Evolutionary conservation across 2,113 vertebrate genomes (phyloP), one percentile per base, ranked within the genome.

Genomic region (Proteles cristata): DNA sequence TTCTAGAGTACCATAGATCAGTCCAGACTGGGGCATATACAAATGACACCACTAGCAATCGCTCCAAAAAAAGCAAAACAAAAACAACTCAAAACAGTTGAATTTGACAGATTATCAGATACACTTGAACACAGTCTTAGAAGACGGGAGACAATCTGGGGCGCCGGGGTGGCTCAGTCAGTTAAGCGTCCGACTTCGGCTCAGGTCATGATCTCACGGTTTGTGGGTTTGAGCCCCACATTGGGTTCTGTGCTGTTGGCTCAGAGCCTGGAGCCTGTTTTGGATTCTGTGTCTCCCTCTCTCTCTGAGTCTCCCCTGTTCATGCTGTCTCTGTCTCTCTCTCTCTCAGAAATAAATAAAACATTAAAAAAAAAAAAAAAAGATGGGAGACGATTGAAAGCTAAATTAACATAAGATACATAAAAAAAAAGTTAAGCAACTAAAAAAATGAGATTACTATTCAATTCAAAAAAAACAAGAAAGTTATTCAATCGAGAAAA

Each of bases 401-500:
- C 68, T 53, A 43, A 90, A 53, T 82, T 76, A 88, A 39, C 12
- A 33, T 39, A 76, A 33, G 23, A 6, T 8, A 48, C 45, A 53
- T 23, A 94, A 71, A 82, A 71, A 81, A 90, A 45, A 39, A 39
- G 39, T 25, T 90, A 68, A 88, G 28, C 16, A 83, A 92, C 55
- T 50, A 25, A 80, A 74, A 83, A 81, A 79, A 23, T 50, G 33
- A 94, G 33, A 39, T 63, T 48, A 85, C 68, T 55, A 80, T 74
- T 80, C 68, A 96, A 82, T 66, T 15, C 71, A 83, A 35, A 83
- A 45, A 39, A 48, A 69, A 50, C 31, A 82, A 95, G 25, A 50
- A 50, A 94, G 45, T 94, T 81, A 88, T 35, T 73, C 61, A 90
- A 90, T 31, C 80, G 77, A 55, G 39, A 83, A 89, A 93, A 68